phyloP scores from a whole-genome alignment of 1,140 invertebrate genomes.

The Campoletis sonorensis region DNA sequence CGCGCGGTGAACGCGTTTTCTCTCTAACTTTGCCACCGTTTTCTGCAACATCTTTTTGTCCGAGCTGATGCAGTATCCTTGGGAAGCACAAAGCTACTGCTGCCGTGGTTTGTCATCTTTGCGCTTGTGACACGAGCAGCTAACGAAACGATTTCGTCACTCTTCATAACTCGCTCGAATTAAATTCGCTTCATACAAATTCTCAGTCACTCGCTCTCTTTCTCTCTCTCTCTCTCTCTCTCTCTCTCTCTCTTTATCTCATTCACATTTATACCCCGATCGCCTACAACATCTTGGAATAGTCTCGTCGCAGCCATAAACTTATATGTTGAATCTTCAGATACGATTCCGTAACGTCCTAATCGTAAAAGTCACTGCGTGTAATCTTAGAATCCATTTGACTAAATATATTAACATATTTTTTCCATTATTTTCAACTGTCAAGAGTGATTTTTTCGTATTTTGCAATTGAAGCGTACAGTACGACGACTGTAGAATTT shows the following conservation, averaged over 20 bases:
- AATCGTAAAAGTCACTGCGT: neutral
- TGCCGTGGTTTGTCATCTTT: neutral
- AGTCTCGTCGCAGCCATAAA: conserved; percentile 17
- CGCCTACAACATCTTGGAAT: conserved; percentile 65
- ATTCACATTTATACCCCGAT: conserved; percentile 67
- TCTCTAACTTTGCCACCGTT: conserved; percentile 21
- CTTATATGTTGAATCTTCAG: neutral
- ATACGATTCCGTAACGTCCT: neutral
- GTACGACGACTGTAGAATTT: no score
- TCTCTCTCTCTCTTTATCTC: no score
- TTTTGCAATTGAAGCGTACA: no score
- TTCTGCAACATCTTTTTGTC: conserved; percentile 4
- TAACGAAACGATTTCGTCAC: conserved; percentile 71
- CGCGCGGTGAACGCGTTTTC: conserved; percentile 48
- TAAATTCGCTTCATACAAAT: conserved; percentile 65
- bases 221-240: neutral
- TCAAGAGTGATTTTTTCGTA: no score
- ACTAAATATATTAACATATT: no score
- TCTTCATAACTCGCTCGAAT: conserved; percentile 70
- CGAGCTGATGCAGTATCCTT: neutral
- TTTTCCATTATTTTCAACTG: no score
- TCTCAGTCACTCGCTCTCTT: no score
- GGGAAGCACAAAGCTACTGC: neutral
- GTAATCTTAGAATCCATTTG: no score
- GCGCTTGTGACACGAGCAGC: conserved; percentile 55